Evolutionary conservation across 2,113 vertebrate genomes (phyloP).

Genomic region (Phocoena sinus): DNA sequence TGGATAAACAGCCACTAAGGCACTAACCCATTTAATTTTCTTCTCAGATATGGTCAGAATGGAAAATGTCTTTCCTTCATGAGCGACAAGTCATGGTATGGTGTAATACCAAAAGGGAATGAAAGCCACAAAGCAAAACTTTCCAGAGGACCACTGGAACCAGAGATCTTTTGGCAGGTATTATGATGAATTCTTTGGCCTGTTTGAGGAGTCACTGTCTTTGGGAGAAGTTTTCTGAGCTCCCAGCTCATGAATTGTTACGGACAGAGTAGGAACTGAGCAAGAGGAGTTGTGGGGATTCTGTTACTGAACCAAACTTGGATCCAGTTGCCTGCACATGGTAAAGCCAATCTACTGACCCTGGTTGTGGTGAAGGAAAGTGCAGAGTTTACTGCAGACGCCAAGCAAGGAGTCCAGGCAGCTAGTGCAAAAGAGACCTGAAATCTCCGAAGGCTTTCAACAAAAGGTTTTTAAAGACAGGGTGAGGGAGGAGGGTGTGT

Average conservation of each 20-base stretch:
- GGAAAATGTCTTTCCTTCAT: background rate
- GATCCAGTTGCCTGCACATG: too few species aligned
- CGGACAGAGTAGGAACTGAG: background rate
- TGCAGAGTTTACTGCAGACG: too few species aligned
- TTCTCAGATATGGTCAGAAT: background rate
- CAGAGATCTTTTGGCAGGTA: background rate
- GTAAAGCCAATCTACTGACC: too few species aligned
- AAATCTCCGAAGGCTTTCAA: too few species aligned
- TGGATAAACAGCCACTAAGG: background rate
- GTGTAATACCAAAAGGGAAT: background rate
- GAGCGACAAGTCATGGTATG: background rate
- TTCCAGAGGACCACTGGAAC: background rate
- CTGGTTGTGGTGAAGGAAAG: too few species aligned
- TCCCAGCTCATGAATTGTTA: background rate
- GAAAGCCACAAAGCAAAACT: background rate
- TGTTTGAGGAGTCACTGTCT: background rate
- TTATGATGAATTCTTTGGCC: background rate
- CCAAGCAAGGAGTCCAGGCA: too few species aligned
- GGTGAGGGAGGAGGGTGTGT: too few species aligned
- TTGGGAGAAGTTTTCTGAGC: background rate
- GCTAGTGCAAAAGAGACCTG: too few species aligned
- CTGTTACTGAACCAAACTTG: too few species aligned
- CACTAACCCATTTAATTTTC: background rate
- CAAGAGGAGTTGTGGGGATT: background rate
- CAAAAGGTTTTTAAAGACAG: too few species aligned